Evolutionary conservation across 2,888 invertebrate species (phyloP).

Genomic region (Drosophila demipolita): DNA sequence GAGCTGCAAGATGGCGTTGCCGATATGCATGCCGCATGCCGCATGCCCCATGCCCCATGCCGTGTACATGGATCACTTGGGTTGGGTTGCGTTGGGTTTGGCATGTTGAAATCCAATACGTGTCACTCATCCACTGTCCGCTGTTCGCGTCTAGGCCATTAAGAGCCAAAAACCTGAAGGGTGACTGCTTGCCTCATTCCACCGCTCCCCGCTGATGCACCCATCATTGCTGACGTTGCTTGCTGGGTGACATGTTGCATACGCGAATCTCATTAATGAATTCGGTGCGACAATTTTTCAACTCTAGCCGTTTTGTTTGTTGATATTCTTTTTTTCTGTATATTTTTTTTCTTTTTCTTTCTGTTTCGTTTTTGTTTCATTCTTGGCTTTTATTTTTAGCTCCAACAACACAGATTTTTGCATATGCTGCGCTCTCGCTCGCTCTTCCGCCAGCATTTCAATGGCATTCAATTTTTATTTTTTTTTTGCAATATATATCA

Average conservation of each 20-base stretch:
- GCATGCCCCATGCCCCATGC: constrained; percentile 62
- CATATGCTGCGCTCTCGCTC: constrained; percentile 15
- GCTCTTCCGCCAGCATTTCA: constrained; percentile 26
- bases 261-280: constrained; percentile 78
- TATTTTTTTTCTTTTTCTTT: constrained; percentile 18
- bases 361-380: constrained; percentile 32
- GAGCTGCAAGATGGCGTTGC: constrained; percentile 70
- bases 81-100: constrained; percentile 8
- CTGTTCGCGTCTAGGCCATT: constrained; percentile 70
- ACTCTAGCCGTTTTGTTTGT: constrained; percentile 35
- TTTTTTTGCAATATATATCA: constrained; percentile 9
- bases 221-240: constrained; percentile 25
- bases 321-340: constrained; percentile 10
- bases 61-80: constrained; percentile 51
- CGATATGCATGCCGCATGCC: constrained; percentile 50
- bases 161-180: constrained; percentile 62
- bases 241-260: constrained; percentile 67
- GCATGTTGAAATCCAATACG: constrained; percentile 78
- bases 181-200: constrained; percentile 13
- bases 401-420: constrained; percentile 9
- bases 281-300: constrained; percentile 67
- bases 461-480: constrained; percentile 37
- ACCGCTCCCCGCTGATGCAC: background rate
- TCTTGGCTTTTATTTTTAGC: constrained; percentile 56
- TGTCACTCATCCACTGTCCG: constrained; percentile 60